These are phyloP conservation scores for Microdon myrmicae DNA, from an alignment of 2,888 invertebrate species.

Conservation along the genomic window DNA sequence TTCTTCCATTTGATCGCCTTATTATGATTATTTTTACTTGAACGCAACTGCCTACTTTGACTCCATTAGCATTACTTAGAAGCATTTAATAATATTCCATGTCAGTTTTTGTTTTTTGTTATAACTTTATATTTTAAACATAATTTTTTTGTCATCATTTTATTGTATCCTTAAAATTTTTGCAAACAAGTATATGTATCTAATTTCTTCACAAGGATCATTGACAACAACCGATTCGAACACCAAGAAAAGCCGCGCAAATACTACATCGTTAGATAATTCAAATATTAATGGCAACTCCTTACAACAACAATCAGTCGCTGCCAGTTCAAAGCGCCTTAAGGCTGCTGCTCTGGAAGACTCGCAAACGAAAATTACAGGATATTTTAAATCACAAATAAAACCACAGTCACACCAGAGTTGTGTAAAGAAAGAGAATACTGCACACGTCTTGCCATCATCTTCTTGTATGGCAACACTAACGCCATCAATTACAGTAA, in stretches of 20 bases:
- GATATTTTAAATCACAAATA: slow-evolving; percentile 86
- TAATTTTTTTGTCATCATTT: too few species aligned
- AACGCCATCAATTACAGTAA: slow-evolving; percentile 55
- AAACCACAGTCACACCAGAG: slow-evolving; percentile 72
- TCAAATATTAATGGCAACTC: slow-evolving; percentile 11
- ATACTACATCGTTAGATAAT: slow-evolving; percentile 10
- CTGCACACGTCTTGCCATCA: slow-evolving; percentile 25
- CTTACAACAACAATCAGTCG: slow-evolving; percentile 24
- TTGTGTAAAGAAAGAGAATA: slow-evolving; percentile 67
- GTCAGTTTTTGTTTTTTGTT: too few species aligned
- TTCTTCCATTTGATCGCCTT: too few species aligned
- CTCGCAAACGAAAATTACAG: slow-evolving; percentile 82
- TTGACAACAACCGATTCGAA: slow-evolving; percentile 53
- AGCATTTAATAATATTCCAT: too few species aligned
- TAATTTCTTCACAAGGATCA: slow-evolving; percentile 47
- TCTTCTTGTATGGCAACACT: slow-evolving; percentile 24
- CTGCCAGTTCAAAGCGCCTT: slow-evolving; percentile 61
- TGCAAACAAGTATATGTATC: too few species aligned
- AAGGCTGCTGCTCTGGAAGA: slow-evolving; percentile 64
- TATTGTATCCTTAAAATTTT: too few species aligned
- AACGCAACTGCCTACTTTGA: too few species aligned
- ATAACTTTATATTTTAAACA: too few species aligned
- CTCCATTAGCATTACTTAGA: too few species aligned
- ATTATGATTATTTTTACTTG: too few species aligned
- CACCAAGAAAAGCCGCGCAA: slow-evolving; percentile 60